Conservation (phyloP, 2,113 vertebrate genomes). For the Kobus ellipsiprymnus region DNA sequence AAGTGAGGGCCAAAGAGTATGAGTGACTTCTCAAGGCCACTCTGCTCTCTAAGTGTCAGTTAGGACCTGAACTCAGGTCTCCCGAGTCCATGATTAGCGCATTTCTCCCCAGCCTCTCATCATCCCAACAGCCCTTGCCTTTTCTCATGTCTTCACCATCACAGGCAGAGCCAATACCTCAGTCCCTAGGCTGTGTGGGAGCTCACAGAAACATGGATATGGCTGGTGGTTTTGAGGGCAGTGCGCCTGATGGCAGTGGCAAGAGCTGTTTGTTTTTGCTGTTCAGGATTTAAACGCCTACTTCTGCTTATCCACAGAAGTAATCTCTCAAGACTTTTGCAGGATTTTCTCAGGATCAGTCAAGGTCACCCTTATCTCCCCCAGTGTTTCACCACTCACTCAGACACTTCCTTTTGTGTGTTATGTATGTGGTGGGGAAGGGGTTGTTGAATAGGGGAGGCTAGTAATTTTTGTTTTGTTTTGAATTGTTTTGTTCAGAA, state of each 20-base stretch:
- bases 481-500: conserved; percentile 61
- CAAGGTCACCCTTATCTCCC: conserved; percentile 50
- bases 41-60: neutral
- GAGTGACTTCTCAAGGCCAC: neutral
- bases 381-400: neutral
- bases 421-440: conserved; percentile 23
- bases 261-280: neutral
- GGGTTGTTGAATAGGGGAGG: conserved; percentile 28
- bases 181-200: neutral
- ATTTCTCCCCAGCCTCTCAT: neutral
- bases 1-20: neutral
- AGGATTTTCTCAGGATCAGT: conserved; percentile 18
- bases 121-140: neutral
- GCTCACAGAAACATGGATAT: neutral
- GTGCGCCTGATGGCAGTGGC: neutral
- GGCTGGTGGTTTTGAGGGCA: neutral
- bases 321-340: neutral
- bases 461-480: conserved; percentile 38
- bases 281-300: neutral
- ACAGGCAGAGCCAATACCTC: neutral
- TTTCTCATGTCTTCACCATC: neutral
- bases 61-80: neutral
- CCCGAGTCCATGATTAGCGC: neutral
- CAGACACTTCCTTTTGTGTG: neutral
- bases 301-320: neutral